Percentiles rank a stretch among this genome's conserved stretches.
Evolutionary conservation across 1,140 invertebrate species (phyloP).

Genomic region (Zaprionus nigranus): DNA sequence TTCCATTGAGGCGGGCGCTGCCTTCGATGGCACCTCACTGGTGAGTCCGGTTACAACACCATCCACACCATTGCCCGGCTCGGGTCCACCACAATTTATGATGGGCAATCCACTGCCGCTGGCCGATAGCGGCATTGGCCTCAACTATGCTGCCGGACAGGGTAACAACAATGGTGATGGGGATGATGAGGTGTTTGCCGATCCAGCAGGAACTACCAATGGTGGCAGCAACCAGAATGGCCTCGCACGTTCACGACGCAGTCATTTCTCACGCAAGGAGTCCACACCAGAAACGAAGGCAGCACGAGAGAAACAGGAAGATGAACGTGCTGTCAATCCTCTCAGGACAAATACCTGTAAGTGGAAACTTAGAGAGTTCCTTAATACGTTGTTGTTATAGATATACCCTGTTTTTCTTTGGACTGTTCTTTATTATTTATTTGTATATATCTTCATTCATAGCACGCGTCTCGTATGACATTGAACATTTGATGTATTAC

Average conservation of each 20-base stretch:
- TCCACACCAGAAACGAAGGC: conserved; percentile 74
- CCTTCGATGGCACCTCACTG: conserved; percentile 73
- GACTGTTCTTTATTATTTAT: background rate
- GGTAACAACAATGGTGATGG: conserved; percentile 70
- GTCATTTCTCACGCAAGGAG: conserved; percentile 84
- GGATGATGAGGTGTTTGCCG: conserved; percentile 81
- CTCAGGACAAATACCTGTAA: conserved; percentile 66
- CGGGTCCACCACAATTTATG: conserved; percentile 72
- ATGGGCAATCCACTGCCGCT: conserved; percentile 64
- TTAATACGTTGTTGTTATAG: background rate
- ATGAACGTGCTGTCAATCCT: conserved; percentile 45
- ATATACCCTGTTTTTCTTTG: background rate
- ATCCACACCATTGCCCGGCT: conserved; percentile 73
- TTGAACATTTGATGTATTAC: conserved; percentile 81
- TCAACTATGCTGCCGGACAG: conserved; percentile 66
- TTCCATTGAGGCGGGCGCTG: conserved; percentile 80
- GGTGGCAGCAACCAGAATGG: conserved; percentile 66
- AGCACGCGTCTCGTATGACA: conserved; percentile 78
- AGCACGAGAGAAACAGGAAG: conserved; percentile 53
- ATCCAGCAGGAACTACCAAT: conserved; percentile 38
- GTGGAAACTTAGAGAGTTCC: conserved; percentile 1
- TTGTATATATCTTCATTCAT: conserved; percentile 2
- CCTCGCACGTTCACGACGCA: conserved; percentile 78
- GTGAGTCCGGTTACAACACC: conserved; percentile 79
- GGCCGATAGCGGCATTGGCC: conserved; percentile 81